Evolutionary conservation across 1,140 invertebrate species (phyloP).

Genomic region (Neelides sp.): DNA sequence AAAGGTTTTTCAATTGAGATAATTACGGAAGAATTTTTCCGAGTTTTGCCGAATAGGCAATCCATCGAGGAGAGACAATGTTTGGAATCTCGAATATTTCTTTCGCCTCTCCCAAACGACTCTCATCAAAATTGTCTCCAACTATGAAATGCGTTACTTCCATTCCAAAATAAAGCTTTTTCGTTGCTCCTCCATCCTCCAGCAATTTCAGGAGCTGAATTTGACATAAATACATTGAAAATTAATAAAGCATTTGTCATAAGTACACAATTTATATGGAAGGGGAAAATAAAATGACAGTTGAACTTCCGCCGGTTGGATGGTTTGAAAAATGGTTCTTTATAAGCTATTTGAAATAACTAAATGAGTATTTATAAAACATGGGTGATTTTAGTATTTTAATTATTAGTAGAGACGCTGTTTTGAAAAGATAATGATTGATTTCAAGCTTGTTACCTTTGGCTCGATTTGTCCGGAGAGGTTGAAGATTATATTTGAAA

Average conservation of each 20-base stretch:
- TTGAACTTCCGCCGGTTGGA: too few relatives aligned
- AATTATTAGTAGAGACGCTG: background rate
- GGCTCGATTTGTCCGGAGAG: conserved; percentile 16
- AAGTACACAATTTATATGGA: too few relatives aligned
- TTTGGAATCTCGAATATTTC: conserved; percentile 83
- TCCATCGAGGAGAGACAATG: conserved; percentile 64
- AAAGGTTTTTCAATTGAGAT: background rate
- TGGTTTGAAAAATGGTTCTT: too few relatives aligned
- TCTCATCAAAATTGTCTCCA: conserved; percentile 61
- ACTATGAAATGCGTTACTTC: conserved; percentile 79
- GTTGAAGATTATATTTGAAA: conserved; percentile 14
- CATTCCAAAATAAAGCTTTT: conserved; percentile 68
- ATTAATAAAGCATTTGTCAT: too few relatives aligned
- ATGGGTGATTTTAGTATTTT: background rate
- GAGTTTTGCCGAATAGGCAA: conserved; percentile 55
- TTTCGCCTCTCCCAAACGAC: conserved; percentile 66
- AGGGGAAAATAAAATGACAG: too few relatives aligned
- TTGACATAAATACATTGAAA: too few relatives aligned
- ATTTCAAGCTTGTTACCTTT: conserved; percentile 11
- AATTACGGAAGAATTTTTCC: conserved; percentile 51
- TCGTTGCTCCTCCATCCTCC: conserved; percentile 67
- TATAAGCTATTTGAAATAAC: too few relatives aligned
- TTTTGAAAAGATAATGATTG: background rate
- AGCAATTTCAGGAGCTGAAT: conserved; percentile 44
- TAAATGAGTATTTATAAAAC: background rate